These are phyloP conservation scores for Epinotia bilunana DNA, from an alignment of 2,888 invertebrate species.

Conservation along the genomic window DNA sequence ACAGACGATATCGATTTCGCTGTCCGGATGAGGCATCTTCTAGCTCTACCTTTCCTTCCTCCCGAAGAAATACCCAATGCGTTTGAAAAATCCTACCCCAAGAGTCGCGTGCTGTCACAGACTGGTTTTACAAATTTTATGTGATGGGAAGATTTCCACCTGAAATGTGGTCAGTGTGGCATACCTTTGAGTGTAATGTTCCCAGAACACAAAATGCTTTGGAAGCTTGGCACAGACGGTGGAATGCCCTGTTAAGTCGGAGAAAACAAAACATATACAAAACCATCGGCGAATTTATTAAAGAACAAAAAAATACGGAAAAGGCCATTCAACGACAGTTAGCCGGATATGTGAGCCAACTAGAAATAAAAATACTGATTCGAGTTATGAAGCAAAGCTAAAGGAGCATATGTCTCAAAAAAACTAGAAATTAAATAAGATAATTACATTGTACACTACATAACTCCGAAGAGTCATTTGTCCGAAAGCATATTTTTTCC, in stretches of 20 bases:
- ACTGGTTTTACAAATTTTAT: not conserved
- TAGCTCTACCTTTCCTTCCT: constrained; percentile 11
- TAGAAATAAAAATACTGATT: not conserved
- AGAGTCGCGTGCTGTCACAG: not conserved
- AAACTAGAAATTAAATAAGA: too few species aligned
- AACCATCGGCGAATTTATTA: not conserved
- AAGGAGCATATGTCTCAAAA: not conserved
- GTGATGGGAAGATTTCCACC: not conserved
- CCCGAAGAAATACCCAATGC: not conserved
- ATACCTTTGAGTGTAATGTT: constrained; percentile 5
- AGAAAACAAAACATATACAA: too few species aligned
- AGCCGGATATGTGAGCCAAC: not conserved
- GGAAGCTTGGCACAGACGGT: not conserved
- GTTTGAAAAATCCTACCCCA: not conserved
- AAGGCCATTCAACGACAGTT: not conserved
- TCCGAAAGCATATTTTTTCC: too few species aligned
- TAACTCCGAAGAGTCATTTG: too few species aligned
- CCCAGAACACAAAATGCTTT: not conserved
- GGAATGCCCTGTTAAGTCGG: not conserved
- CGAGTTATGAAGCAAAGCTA: not conserved
- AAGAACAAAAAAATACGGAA: constrained; percentile 8
- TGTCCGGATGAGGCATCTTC: not conserved
- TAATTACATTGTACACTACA: too few species aligned
- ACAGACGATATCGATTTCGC: constrained; percentile 7
- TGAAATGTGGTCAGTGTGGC: constrained; percentile 1